A percentile compares a stretch with the other conserved stretches of the same genome.
These are phyloP conservation scores for Tenthredo amoena DNA, from an alignment of 2,888 invertebrate genomes.

Conservation along the genomic window DNA sequence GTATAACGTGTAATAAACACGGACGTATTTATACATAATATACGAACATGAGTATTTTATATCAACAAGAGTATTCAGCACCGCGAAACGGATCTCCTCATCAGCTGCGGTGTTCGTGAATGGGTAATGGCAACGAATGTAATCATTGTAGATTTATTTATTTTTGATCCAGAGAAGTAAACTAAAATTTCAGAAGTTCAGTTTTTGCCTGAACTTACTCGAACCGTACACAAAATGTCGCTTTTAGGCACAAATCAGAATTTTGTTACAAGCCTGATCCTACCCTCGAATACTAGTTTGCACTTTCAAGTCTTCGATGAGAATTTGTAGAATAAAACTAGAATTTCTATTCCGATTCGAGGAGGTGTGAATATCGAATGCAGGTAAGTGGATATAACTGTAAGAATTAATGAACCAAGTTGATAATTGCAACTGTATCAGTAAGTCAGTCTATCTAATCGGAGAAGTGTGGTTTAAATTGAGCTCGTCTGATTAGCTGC, in stretches of 20 bases:
- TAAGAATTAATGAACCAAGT: neutral
- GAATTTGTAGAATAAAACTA: too few species aligned
- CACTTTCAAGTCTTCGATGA: too few species aligned
- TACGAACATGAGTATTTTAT: neutral
- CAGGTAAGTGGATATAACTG: neutral
- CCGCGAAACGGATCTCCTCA: neutral
- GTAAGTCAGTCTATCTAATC: neutral
- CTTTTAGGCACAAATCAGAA: too few species aligned
- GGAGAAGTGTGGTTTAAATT: neutral
- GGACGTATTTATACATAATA: neutral
- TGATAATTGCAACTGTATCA: neutral
- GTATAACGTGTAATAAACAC: conserved; percentile 21
- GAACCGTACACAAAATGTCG: neutral
- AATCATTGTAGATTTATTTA: too few species aligned
- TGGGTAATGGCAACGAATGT: too few species aligned
- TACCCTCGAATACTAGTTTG: too few species aligned
- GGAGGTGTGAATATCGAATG: neutral
- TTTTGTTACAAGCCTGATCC: too few species aligned
- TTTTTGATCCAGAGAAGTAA: too few species aligned
- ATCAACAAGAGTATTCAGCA: neutral
- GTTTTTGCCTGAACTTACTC: too few species aligned
- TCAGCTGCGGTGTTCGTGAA: too few species aligned
- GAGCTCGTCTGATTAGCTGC: neutral
- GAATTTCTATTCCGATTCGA: too few species aligned
- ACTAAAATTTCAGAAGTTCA: too few species aligned